Conservation (phyloP, 2,113 vertebrate species). For the Uria aalge region DNA sequence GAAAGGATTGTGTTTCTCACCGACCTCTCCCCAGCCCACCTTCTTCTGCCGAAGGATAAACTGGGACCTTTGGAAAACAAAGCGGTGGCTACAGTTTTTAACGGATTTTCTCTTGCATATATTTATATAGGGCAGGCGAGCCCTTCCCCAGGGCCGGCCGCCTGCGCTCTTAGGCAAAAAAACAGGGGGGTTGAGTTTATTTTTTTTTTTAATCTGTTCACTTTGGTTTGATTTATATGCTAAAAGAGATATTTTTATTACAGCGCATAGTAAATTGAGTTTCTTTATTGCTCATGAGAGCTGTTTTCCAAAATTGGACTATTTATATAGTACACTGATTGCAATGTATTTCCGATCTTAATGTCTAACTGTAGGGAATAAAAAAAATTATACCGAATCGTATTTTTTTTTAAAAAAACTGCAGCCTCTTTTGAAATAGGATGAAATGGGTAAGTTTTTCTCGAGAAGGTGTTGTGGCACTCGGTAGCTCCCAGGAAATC, state of each 20-base stretch:
- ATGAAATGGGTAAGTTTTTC: not conserved
- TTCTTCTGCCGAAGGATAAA: conserved; percentile 51
- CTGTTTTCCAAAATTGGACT: conserved; percentile 57
- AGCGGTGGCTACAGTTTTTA: not conserved
- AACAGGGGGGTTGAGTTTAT: not conserved
- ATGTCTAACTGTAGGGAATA: not conserved
- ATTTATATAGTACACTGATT: conserved; percentile 49
- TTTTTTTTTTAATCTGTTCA: conserved; percentile 20
- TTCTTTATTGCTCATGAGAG: conserved; percentile 64
- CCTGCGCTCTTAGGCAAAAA: not conserved
- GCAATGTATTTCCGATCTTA: not conserved
- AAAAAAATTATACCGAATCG: not conserved
- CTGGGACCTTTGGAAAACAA: conserved; percentile 31
- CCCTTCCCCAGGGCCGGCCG: not conserved
- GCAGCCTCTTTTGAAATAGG: not conserved
- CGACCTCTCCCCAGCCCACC: conserved; percentile 15
- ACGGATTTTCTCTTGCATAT: conserved; percentile 3
- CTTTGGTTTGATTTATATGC: conserved; percentile 50
- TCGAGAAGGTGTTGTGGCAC: accelerated
- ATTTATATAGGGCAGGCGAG: not conserved
- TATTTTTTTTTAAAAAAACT: not conserved
- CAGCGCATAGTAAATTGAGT: conserved; percentile 30
- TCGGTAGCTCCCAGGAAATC: not conserved
- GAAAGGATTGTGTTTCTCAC: conserved; percentile 43
- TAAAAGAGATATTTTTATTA: conserved; percentile 58